Evolutionary conservation across 2,113 vertebrate genomes (phyloP), one percentile per base, ranked within the genome.

Genomic region (Psammodynastes pulverulentus): DNA sequence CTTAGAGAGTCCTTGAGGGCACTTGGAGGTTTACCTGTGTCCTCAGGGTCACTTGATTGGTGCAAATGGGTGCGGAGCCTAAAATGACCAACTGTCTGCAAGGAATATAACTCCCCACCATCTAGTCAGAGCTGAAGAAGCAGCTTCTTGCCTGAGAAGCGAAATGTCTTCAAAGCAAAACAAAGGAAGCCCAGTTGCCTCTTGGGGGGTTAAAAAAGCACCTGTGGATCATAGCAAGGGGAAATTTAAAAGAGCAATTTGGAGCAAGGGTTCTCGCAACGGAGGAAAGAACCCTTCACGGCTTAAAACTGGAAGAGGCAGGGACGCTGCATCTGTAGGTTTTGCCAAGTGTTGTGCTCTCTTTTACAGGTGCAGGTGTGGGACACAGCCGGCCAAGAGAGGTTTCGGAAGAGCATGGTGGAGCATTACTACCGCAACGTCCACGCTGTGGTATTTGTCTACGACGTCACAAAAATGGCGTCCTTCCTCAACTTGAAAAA

Each of bases 371-470:
- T 99, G 90, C 99, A 99, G 88, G 99, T 99, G 29, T 99, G 99
- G 99, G 99, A 99, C 97, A 99, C 99, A 0, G 99, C 99, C 0
- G 99, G 99, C 2, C 99, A 99, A 97, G 99, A 99, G 94, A 97
- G 99, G 87, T 99, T 99, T 95, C 98, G 99, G 26, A 99, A 99
- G 96, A 99, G 98, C 96, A 99, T 99, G 99, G 99, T 99, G 10
- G 98, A 99, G 93, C 99, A 99, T 91, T 99, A 99, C 96, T 99
- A 99, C 96, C 98, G 98, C 92, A 99, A 99, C 0, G 99, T 99
- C 79, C 99, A 99, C 0, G 99, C 98, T 0, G 98, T 99, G 2
- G 98, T 99, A 93, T 99, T 99, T 21, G 99, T 99, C 5, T 99
- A 99, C 1, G 99, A 99, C 0, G 99, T 99, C 95, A 99, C 99